Evolutionary conservation across 1,140 invertebrate species (phyloP), one percentile per base, ranked within the genome.

Genomic region (Pseudomyrmex sp.): DNA sequence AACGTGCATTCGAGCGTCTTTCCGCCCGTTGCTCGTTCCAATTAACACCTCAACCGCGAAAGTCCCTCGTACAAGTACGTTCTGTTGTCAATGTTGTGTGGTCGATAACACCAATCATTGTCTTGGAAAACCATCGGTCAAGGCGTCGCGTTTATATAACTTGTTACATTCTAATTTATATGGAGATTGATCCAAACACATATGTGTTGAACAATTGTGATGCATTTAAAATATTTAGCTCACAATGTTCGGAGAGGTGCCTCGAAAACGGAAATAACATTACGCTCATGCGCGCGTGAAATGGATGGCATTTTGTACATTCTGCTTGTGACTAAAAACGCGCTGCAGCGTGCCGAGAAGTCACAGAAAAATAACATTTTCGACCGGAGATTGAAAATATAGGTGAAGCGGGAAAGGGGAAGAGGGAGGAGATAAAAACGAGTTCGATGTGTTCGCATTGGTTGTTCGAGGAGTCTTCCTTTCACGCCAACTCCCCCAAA

Each of bases 371-470:
- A 80, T 80, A 80, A 70, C 44, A 80, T 80, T 80, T 76, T 80
- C 66, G 54, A 80, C 72, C 70, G 70, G 61, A 75, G 80, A 83
- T 83, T 83, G 72, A 83, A 83, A 83, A 63, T 75, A 83, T 46
- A 35, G 20, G 35, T 35, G 5, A 35, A 35, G 12, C 13, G 12
- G 23, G 2, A n/a, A 48, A 48, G 1, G 15, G 20, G 58, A 23
- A 62, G 18, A 35, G 20, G 63, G n/a, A 20, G 12, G 15, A 46
- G 56, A 61, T 50, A 50, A 59, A 80, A 80, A 80, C 44, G 66
- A 80, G 68, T 80, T 80, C 56, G 56, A 70, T 50, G 56, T 44
- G 44, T 44, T 72, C 46, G 76, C 54, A 63, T 80, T 54, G 66
- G 61, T 69, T 79, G 75, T 69, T 79, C 52, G 44, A 58, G 61